Conservation (phyloP, 2,888 invertebrate genomes). For the Allolobophora icterica region DNA sequence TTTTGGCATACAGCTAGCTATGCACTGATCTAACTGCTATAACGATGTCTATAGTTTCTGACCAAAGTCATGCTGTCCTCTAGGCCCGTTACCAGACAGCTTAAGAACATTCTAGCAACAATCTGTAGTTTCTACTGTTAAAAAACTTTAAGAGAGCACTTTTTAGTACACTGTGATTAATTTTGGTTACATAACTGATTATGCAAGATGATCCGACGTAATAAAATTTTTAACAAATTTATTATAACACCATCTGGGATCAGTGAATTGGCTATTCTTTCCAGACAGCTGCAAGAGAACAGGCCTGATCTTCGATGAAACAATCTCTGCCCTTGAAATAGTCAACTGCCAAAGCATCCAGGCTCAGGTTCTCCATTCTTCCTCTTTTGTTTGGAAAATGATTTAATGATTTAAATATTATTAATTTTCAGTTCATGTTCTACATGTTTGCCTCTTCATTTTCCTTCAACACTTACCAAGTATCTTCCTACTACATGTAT, state of each 20-base stretch:
- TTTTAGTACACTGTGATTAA: background rate
- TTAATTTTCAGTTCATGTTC: background rate
- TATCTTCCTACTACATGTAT: too few species aligned
- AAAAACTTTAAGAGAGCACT: background rate
- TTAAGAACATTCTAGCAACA: background rate
- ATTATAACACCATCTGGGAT: background rate
- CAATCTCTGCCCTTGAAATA: constrained; percentile 20
- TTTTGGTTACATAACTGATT: background rate
- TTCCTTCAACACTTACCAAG: too few species aligned
- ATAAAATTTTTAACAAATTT: background rate
- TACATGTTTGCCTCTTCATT: too few species aligned
- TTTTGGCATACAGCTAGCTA: background rate
- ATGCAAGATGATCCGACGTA: background rate
- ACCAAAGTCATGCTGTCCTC: background rate
- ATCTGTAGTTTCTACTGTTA: too few species aligned
- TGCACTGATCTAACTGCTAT: background rate
- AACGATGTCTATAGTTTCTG: background rate
- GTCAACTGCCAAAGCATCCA: constrained; percentile 13
- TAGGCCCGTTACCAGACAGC: too few species aligned
- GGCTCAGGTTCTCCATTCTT: background rate
- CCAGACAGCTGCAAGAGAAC: background rate
- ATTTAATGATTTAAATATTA: background rate
- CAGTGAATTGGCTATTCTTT: background rate
- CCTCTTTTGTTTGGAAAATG: background rate
- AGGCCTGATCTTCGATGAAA: constrained; percentile 3